phyloP scores from a whole-genome alignment of 2,113 vertebrate genomes.

The Tyto alba region DNA sequence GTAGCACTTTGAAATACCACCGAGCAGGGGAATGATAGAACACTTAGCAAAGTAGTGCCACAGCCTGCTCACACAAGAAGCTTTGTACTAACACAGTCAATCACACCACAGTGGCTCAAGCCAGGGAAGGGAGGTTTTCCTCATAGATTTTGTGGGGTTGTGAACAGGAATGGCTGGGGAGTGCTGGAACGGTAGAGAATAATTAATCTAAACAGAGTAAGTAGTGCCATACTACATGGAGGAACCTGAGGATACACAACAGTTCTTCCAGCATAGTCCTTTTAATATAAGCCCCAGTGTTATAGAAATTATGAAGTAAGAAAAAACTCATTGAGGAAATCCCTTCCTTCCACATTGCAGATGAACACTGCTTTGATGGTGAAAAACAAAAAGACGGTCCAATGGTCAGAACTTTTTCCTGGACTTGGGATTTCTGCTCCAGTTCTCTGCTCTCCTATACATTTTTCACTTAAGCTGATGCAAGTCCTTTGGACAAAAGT shows the following conservation, averaged over 20 bases:
- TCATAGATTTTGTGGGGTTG: accelerated
- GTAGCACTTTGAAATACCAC: background rate
- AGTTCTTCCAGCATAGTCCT: background rate
- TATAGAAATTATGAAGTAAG: background rate
- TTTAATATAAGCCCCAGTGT: background rate
- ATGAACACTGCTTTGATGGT: background rate
- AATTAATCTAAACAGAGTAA: background rate
- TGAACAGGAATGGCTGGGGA: background rate
- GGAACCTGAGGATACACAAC: background rate
- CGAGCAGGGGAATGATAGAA: background rate
- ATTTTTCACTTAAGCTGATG: background rate
- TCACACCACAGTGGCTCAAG: background rate
- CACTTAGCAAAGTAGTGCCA: background rate
- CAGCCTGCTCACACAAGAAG: background rate
- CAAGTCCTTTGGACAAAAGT: background rate
- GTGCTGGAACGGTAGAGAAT: background rate
- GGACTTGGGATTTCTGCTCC: background rate
- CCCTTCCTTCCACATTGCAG: background rate
- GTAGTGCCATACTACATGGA: background rate
- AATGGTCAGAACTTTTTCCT: background rate
- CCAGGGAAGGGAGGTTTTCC: background rate
- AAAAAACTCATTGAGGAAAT: background rate
- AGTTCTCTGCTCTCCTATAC: background rate
- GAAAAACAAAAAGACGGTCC: background rate
- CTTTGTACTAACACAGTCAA: background rate